phyloP scores from a whole-genome alignment of 2,888 invertebrate species.

The Asteroscopus sphinx region DNA sequence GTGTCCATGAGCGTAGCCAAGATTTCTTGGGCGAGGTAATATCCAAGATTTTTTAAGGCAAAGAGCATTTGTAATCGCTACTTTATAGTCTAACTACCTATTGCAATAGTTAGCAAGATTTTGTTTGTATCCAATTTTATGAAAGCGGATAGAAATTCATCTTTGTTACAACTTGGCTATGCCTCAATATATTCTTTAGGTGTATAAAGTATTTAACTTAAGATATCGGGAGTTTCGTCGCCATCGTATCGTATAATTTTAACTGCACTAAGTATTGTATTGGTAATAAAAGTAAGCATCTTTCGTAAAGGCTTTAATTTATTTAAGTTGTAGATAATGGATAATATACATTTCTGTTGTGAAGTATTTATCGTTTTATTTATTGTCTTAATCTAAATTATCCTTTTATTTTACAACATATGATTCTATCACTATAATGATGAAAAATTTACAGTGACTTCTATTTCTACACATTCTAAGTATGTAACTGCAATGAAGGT shows the following conservation, averaged over 20 bases:
- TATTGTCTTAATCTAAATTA: slow-evolving; percentile 12
- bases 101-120: neutral
- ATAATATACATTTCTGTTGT: slow-evolving; percentile 57
- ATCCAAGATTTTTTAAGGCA: neutral
- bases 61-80: neutral
- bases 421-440: neutral
- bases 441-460: neutral
- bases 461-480: neutral
- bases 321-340: slow-evolving; percentile 76
- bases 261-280: slow-evolving; percentile 44
- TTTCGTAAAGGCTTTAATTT: slow-evolving; percentile 81
- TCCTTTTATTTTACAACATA: neutral
- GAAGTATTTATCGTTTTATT: slow-evolving; percentile 49
- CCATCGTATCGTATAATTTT: slow-evolving; percentile 32
- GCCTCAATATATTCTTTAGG: slow-evolving; percentile 17
- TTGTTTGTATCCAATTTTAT: neutral
- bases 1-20: slow-evolving; percentile 24
- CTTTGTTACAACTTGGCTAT: slow-evolving; percentile 4
- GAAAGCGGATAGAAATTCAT: neutral
- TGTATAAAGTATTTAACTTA: slow-evolving; percentile 29
- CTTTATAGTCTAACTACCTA: neutral
- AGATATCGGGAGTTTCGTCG: slow-evolving; percentile 18
- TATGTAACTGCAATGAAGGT: slow-evolving; percentile 25
- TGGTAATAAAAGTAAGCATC: slow-evolving; percentile 51
- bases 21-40: neutral